Evolutionary conservation across 2,113 vertebrate species (phyloP), one percentile per base, ranked within the genome.

Genomic region (Hiodon alosoides): DNA sequence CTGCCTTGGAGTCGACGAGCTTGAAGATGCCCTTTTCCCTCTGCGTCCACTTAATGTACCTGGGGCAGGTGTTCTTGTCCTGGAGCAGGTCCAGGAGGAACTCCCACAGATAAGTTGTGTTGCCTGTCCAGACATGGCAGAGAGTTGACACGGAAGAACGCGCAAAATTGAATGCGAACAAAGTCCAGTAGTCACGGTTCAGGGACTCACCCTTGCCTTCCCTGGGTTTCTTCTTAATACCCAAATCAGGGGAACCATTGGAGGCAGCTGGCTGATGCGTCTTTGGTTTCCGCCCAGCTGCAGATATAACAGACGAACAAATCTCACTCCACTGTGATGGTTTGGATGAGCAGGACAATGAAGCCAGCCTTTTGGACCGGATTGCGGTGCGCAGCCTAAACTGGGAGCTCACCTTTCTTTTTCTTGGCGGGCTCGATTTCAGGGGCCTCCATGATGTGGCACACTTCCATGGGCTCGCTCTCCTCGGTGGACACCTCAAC

Each of bases 11-110:
- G 84, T 99, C 97, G 52, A 99, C 97, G 62, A 99, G 92, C 74
- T 99, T 99, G 82, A 99, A 99, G 85, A 98, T 99, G 78, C 97
- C 97, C 78, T 98, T 98, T 83, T 99, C 97, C 79, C 97, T 90
- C 89, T 99, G 96, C 7, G 97, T 99, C 97, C 97, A 99, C 81
- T 98, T 99, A 83, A 99, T 99, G 54, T 95, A 98, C 17, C 94
- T 90, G 76, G 97, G 97, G 87, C 97, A 99, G 3, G 97, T 99
- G 82, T 95, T 99, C 89, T 98, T 99, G 87, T 99, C 95, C 90
- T 99, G 97, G 76, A 99, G 96, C 72, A 98, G 90, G 82, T 98
- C 96, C 86, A 99, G 84, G 67, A 99, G 92, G 84, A 99, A 99
- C 91, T 98, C 97, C 97, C 97, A 99, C 3, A 99, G 87, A 82